A percentile compares a stretch with the other conserved stretches of the same genome.
These are phyloP conservation scores for Ivindomyrus marchei DNA, from an alignment of 2,113 vertebrate genomes.

Conservation along the genomic window DNA sequence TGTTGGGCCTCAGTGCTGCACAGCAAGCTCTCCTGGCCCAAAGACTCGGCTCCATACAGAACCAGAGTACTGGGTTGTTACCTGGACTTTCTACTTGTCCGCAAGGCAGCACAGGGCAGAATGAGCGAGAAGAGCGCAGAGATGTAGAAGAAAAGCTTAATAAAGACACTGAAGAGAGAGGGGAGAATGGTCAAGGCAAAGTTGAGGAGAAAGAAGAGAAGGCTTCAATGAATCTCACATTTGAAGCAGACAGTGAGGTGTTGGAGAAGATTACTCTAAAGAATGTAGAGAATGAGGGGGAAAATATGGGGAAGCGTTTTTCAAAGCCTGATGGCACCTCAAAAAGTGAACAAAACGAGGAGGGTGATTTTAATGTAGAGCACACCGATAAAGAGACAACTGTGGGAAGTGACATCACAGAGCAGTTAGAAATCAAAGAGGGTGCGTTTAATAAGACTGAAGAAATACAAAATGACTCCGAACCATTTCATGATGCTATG, in stretches of 20 bases:
- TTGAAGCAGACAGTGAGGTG: slow-evolving; percentile 21
- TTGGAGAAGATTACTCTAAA: slow-evolving; percentile 25
- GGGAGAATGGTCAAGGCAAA: slow-evolving; percentile 23
- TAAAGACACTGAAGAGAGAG: slow-evolving; percentile 26
- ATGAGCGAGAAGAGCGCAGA: slow-evolving; percentile 24
- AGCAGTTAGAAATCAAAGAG: slow-evolving; percentile 32
- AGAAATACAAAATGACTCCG: slow-evolving; percentile 18
- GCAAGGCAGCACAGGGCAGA: slow-evolving; percentile 36
- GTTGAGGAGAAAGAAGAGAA: slow-evolving; percentile 16
- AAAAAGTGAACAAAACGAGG: slow-evolving; percentile 38
- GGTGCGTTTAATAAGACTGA: slow-evolving; percentile 31
- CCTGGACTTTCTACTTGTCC: slow-evolving; percentile 38
- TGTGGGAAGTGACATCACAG: slow-evolving; percentile 37
- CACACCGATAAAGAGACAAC: slow-evolving; percentile 34
- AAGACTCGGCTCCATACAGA: slow-evolving; percentile 63
- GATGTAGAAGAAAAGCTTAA: slow-evolving; percentile 25
- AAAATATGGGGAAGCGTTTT: neutral
- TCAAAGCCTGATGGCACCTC: slow-evolving; percentile 23
- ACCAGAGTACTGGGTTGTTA: slow-evolving; percentile 51
- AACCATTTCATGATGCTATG: slow-evolving; percentile 33
- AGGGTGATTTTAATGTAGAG: slow-evolving; percentile 22
- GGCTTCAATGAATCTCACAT: slow-evolving; percentile 22
- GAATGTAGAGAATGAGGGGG: slow-evolving; percentile 23
- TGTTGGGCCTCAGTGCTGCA: slow-evolving; percentile 61
- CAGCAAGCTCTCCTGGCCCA: slow-evolving; percentile 69